Base-by-base conservation (phyloP, 2,113 vertebrate species). In the Dermatemys mawii region DNA sequence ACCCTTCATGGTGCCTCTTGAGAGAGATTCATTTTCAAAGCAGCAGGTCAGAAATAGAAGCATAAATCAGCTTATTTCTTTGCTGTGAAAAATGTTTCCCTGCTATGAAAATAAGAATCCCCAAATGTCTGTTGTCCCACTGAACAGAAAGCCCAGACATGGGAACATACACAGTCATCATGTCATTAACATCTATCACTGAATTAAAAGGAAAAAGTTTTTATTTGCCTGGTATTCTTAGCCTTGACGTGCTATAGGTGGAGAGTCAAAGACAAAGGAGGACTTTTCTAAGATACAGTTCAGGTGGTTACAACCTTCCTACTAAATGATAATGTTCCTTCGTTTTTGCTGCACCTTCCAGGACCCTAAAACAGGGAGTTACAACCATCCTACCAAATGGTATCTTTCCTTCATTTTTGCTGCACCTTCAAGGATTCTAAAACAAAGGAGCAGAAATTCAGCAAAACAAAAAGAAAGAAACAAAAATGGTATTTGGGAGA, bases 1-100 rank as follows among this genome's bases (percentile, higher is more conserved):
- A 44, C 81, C 81, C 63, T 87, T 85, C 78, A 53, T 0, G 1
- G 6, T 32, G 21, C 54, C 2, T 17, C 75, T 76, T 3, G 26
- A 22, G 75, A 53, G 46, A 14, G 70, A 27, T 83, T 26, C 75
- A 50, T 73, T 73, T 78, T 10, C 78, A 53, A 85, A 85, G 70
- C 67, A 82, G 14, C 8, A 16, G 19, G 35, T 89, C 38, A n/a
- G 57, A 89, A 53, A 82, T 79, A 60, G 14, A 54, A n/a, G 12
- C 17, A 16, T 14, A 44, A 78, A 53, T 44, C 51, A 41, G 10
- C 48, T 38, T 57, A 49, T 54, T 44, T 22, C 8, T 80, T 50
- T 67, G 75, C 75, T 2, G 0, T 26, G n/a, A 19, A 57, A 8
- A 79, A 53, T 21, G n/a, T 70, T 50, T 22, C 55, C 26, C 11